Evolutionary conservation across 1,140 invertebrate species (phyloP).

Genomic region (Wasmannia auropunctata): DNA sequence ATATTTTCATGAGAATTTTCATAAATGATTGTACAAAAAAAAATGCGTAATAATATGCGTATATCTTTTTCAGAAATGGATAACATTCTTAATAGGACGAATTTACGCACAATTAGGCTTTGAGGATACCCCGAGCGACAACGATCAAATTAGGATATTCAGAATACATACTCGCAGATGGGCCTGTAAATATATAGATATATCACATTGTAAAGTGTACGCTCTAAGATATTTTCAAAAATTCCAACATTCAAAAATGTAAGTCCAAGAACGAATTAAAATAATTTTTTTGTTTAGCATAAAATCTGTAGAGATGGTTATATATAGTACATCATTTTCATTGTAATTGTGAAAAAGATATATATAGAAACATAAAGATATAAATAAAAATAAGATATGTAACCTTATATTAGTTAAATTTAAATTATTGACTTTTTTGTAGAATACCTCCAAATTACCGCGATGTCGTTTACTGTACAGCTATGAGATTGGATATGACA

Average conservation of each 20-base stretch:
- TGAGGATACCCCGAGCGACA: constrained; percentile 34
- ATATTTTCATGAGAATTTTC: neutral
- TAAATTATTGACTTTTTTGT: constrained; percentile 47
- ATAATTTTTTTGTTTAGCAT: neutral
- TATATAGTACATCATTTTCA: neutral
- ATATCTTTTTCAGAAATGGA: constrained; percentile 84
- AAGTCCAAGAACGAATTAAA: neutral
- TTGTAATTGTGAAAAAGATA: neutral
- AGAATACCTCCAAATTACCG: constrained; percentile 87
- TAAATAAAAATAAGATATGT: constrained; percentile 69
- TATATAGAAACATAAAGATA: neutral
- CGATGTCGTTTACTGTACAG: constrained; percentile 83
- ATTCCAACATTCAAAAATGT: neutral
- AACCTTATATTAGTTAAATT: no score
- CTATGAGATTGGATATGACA: constrained; percentile 52
- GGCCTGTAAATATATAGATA: constrained; percentile 85
- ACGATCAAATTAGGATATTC: constrained; percentile 13
- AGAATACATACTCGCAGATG: constrained; percentile 73
- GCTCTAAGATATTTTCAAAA: neutral
- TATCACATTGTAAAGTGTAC: constrained; percentile 82
- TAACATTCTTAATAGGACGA: constrained; percentile 86
- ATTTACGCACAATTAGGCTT: constrained; percentile 86
- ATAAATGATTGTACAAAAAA: neutral
- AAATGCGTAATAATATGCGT: neutral
- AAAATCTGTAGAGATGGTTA: no score